Base-by-base conservation (phyloP, 2,113 vertebrate genomes). In the Athene noctua region DNA sequence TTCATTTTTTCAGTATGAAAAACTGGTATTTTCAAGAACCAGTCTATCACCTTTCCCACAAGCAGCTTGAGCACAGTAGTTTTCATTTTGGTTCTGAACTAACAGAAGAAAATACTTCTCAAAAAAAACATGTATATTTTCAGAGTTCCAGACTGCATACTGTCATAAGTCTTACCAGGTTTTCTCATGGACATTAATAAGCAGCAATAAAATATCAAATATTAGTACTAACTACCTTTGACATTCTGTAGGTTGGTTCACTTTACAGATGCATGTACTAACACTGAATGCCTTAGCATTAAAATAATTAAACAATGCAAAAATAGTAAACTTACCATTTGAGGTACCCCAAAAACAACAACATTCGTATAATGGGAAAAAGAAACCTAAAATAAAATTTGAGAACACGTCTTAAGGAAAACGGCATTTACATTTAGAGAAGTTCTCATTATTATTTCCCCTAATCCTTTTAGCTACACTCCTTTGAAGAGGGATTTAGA, bases 291-390 rank as follows among this genome's bases (percentile, higher is more conserved):
- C 15, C 40, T 61, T 29, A 2, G 7, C 20, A 81, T 32, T 62
- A 51, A 79, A 87, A 34, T 21, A 85, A 62, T 71, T 44, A 79
- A 72, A 52, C 19, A 57, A 25, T 15, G 4, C 21, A 81, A 59
- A 58, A 94, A 23, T 4, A 72, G 7, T 6, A 29, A 51, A 98
- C 99, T 99, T 97, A 99, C 99, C 99, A 99, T 99, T 96, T 99
- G 99, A 94, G 99, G 99, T 67, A 99, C 99, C 23, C 99, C 99
- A 95, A 99, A 99, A 94, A 99, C 98, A 30, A 99, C 98, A 26
- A 99, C 97, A 59, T 99, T 99, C 8, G 96, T 98, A 86, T 99
- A 99, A 71, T 96, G 96, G 5, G 98, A 97, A 97, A 99, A 99
- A 95, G 98, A 98, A 88, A 99, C 99, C 99, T 99, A 59, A 95